Base-by-base conservation (phyloP, 2,888 invertebrate species). In the Lucinisca nassula region DNA sequence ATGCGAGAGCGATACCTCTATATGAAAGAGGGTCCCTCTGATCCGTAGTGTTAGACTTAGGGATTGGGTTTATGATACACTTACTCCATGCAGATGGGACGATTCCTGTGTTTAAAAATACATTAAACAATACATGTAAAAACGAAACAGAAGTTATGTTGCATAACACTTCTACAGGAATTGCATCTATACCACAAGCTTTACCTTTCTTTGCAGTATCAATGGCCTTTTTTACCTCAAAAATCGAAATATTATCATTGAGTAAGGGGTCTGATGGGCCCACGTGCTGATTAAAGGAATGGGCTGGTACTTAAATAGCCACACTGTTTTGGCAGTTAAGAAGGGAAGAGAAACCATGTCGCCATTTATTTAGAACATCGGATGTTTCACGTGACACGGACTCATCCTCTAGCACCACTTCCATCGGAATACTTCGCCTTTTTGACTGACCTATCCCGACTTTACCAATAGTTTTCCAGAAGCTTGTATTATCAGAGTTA, bases 1-100 rank as follows among this genome's bases (percentile, higher is more conserved):
- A n/a, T n/a, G n/a, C n/a, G n/a, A n/a, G n/a, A n/a, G 82, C 51
- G 27, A 86, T 86, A 17, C 86, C 82, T 17, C 86, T 51, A 40
- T 79, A 86, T 30, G 74, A 74, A n/a, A 79, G 17, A 14, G 82
- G 79, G 72, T 79, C 79, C 17, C 82, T 37, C 12, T 75, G 74
- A 38, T 86, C 82, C 14, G 40, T 24, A 8, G 79, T 51, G 14
- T 40, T 51, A 24, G 55, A 72, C 30, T 82, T 82, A n/a, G 82
- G 79, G 14, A 86, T 82, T 17, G 86, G 86, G 27, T 70, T 74
- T 0, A 82, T 86, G 24, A 86, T 76, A 30, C 75, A 27, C 79
- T 86, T 82, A 24, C 32, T 55, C 82, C 82, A 86, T 17, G n/a
- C 40, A 35, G 49, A 40, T 6, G 88, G 85, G 21, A 88, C 61